Evolutionary conservation across 1,140 invertebrate species (phyloP).

Genomic region (Pectinophora gossypiella): DNA sequence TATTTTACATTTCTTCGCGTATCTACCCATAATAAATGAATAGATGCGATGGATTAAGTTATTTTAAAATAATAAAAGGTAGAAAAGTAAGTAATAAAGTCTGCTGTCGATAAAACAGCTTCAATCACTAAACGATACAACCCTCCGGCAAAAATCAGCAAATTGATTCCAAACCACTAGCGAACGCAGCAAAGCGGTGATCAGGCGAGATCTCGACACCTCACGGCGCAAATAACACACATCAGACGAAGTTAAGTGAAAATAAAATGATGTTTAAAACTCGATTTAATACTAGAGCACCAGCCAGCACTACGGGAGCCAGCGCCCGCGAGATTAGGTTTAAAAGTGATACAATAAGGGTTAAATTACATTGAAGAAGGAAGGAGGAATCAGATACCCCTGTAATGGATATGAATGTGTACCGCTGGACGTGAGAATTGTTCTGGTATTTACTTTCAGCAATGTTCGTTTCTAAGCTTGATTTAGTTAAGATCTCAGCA

Average conservation of each 20-base stretch:
- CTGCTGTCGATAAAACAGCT: not conserved
- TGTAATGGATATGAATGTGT: conserved; percentile 8
- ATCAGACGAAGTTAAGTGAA: conserved; percentile 29
- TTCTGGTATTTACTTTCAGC: conserved; percentile 12
- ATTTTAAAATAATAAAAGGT: too few relatives aligned
- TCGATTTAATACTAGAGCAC: conserved; percentile 24
- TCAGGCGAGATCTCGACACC: conserved; percentile 8
- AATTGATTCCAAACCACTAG: conserved; percentile 20
- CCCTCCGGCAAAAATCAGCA: conserved; percentile 12
- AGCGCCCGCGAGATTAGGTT: not conserved
- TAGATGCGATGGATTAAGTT: too few relatives aligned
- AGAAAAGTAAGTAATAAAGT: not conserved
- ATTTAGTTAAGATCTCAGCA: too few relatives aligned
- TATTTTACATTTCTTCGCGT: too few relatives aligned
- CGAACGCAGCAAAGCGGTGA: conserved; percentile 7
- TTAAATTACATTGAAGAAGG: not conserved
- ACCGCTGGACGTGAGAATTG: conserved; percentile 5
- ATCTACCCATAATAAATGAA: too few relatives aligned
- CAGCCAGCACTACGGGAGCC: conserved; percentile 6
- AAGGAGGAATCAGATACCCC: conserved; percentile 10
- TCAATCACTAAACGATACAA: too few relatives aligned
- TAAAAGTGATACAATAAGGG: not conserved
- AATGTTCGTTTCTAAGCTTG: too few relatives aligned
- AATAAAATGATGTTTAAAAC: conserved; percentile 28
- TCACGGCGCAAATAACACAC: conserved; percentile 25